A percentile compares a stretch with the other conserved stretches of the same genome.
phyloP scores from a whole-genome alignment of 2,113 vertebrate genomes.

The Notechis scutatus region DNA sequence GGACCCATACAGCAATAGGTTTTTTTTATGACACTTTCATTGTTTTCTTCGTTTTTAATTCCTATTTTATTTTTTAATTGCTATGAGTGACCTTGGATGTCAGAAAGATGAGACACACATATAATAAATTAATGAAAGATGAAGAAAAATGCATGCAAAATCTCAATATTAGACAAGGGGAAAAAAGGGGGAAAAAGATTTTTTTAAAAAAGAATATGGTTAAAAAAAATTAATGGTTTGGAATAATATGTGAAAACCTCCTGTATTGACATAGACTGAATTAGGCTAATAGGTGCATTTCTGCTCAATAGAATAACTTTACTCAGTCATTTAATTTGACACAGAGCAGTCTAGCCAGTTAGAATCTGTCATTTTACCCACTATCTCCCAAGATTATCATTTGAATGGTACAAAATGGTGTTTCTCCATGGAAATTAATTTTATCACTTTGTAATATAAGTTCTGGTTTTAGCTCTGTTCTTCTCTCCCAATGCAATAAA shows the following conservation, averaged over 20 bases:
- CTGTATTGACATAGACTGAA: background rate
- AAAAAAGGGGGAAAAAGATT: accelerated
- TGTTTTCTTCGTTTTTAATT: background rate
- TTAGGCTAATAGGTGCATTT: background rate
- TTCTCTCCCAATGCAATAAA: constrained; percentile 62
- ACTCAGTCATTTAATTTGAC: constrained; percentile 31
- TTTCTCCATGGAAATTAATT: constrained; percentile 63
- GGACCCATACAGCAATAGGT: background rate
- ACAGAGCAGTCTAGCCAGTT: background rate
- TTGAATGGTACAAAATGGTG: constrained; percentile 4
- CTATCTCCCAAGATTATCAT: constrained; percentile 13
- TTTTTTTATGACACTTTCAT: background rate
- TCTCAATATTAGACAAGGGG: background rate
- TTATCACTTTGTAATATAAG: constrained; percentile 54
- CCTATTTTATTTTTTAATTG: background rate
- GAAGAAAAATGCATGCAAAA: background rate
- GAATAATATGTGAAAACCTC: background rate
- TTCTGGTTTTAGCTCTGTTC: constrained; percentile 57
- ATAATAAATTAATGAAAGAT: background rate
- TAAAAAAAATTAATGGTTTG: background rate
- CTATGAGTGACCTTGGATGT: background rate
- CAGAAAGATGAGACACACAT: background rate
- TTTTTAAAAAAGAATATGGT: background rate
- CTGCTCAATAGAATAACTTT: constrained; percentile 38
- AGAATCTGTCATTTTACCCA: constrained; percentile 10